phyloP scores from a whole-genome alignment of 2,797 vertebrate genomes.

The Vireo griseus region DNA sequence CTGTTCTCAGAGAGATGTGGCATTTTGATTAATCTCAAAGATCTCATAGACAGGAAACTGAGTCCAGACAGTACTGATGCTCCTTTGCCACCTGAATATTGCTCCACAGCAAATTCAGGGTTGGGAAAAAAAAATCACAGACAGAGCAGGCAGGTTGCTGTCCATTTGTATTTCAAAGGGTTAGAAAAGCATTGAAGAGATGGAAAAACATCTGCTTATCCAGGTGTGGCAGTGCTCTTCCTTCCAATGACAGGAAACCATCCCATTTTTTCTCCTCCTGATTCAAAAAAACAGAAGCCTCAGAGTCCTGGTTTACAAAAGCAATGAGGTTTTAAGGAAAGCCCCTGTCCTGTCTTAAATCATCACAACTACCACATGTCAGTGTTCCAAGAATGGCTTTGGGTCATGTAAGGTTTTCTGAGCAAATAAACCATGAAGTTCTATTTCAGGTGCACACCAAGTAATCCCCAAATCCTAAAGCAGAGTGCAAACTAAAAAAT shows the following conservation, averaged over 20 bases:
- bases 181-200: neutral
- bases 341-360: neutral
- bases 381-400: neutral
- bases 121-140: neutral
- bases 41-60: neutral
- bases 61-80: neutral
- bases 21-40: neutral
- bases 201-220: neutral
- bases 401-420: neutral
- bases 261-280: neutral
- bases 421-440: neutral
- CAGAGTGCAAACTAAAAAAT: neutral
- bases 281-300: neutral
- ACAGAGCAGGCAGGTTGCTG: neutral
- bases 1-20: neutral
- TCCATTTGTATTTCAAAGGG: neutral
- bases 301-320: neutral
- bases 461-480: neutral
- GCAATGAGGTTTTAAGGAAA: neutral
- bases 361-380: rapidly evolving
- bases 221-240: neutral
- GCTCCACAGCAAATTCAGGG: neutral
- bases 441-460: neutral
- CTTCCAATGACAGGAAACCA: neutral
- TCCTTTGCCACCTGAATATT: neutral